Evolutionary conservation across 2,113 vertebrate species (phyloP).

Genomic region (Aspiorhynchus laticeps): DNA sequence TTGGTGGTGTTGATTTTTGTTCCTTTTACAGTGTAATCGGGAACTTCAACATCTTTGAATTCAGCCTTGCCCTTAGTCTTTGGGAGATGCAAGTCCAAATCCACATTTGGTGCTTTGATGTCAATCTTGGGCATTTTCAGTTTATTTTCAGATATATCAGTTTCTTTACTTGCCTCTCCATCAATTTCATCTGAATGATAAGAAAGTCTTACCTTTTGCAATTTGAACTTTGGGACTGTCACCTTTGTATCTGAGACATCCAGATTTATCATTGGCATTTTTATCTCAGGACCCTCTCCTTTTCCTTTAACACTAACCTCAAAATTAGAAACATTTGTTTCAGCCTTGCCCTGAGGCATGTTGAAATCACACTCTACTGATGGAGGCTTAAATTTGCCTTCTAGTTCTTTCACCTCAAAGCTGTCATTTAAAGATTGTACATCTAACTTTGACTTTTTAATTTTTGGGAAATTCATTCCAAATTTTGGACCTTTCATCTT

Average conservation of each 20-base stretch:
- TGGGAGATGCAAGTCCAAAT: constrained; percentile 53
- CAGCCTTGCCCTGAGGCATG: constrained; percentile 53
- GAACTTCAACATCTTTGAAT: constrained; percentile 44
- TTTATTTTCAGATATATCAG: constrained; percentile 56
- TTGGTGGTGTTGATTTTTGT: constrained; percentile 62
- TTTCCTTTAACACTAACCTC: constrained; percentile 49
- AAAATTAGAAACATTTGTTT: constrained; percentile 7
- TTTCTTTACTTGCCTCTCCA: constrained; percentile 61
- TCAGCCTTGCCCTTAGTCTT: constrained; percentile 43
- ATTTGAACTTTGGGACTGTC: constrained; percentile 75
- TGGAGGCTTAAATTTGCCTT: constrained; percentile 65
- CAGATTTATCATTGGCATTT: constrained; percentile 64
- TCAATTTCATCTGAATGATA: constrained; percentile 72
- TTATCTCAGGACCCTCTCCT: constrained; percentile 61
- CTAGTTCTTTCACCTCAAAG: constrained; percentile 60
- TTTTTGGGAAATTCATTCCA: constrained; percentile 73
- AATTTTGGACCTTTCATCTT: constrained; percentile 73
- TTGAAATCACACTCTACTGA: constrained; percentile 77
- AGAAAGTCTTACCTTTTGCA: constrained; percentile 75
- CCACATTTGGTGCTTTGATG: constrained; percentile 66
- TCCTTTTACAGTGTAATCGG: constrained; percentile 25
- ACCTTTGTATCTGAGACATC: constrained; percentile 69
- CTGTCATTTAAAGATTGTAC: constrained; percentile 59
- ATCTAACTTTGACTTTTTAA: constrained; percentile 74
- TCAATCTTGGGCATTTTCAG: constrained; percentile 73